These are phyloP conservation scores for Tetramorium parvispinum DNA, from an alignment of 1,140 invertebrate genomes.

Conservation along the genomic window DNA sequence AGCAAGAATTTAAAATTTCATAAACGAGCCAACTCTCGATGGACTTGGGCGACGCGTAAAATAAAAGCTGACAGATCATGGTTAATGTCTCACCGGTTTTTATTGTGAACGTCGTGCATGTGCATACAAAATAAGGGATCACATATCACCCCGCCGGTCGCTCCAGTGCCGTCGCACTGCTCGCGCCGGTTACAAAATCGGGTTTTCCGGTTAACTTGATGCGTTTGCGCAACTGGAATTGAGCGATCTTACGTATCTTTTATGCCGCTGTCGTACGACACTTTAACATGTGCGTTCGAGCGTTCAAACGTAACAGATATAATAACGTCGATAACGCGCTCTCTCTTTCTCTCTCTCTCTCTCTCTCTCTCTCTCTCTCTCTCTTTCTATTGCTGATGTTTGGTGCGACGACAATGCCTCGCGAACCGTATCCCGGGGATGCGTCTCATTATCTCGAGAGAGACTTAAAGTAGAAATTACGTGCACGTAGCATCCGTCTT, in stretches of 20 bases:
- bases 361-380: not conserved
- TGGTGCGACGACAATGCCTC: not conserved
- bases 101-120: constrained; percentile 57
- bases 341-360: not conserved
- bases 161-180: not conserved
- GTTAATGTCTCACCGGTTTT: constrained; percentile 47
- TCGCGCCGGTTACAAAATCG: constrained; percentile 52
- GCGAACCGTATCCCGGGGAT: not conserved
- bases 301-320: constrained; percentile 23
- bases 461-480: constrained; percentile 38
- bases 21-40: no score
- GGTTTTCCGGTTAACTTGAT: not conserved
- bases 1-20: no score
- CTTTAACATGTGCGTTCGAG: not conserved
- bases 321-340: constrained; percentile 14
- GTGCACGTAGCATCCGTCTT: constrained; percentile 35
- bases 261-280: not conserved
- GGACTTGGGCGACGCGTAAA: not conserved
- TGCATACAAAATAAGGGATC: constrained; percentile 68
- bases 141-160: constrained; percentile 35
- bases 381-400: not conserved
- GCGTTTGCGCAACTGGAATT: constrained; percentile 14
- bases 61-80: not conserved
- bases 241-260: constrained; percentile 54
- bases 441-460: not conserved